phyloP scores from a whole-genome alignment of 2,888 invertebrate genomes.

The Mayetiola destructor region DNA sequence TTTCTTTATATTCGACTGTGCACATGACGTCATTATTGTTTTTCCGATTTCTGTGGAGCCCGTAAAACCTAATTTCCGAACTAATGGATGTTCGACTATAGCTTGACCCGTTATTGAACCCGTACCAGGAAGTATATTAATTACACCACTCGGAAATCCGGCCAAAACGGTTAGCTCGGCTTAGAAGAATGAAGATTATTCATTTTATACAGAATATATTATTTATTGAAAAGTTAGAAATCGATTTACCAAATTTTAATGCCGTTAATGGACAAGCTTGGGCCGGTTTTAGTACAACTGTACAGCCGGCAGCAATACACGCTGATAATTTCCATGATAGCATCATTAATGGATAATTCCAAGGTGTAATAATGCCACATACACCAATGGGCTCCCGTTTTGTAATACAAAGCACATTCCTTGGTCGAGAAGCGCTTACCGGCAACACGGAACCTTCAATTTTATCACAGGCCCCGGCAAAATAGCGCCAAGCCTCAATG shows the following conservation, averaged over 20 bases:
- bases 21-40: constrained; percentile 82
- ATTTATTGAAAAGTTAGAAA: too few relatives aligned
- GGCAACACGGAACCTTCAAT: constrained; percentile 86
- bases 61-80: constrained; percentile 90
- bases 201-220: too few relatives aligned
- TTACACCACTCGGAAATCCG: constrained; percentile 89
- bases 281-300: constrained; percentile 91
- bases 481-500: constrained; percentile 91
- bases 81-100: constrained; percentile 66
- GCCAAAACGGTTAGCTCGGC: constrained; percentile 79
- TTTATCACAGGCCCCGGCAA: constrained; percentile 94
- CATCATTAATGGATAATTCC: constrained; percentile 99
- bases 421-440: constrained; percentile 81
- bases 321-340: constrained; percentile 98
- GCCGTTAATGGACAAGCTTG: constrained; percentile 86
- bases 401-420: constrained; percentile 76
- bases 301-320: constrained; percentile 90
- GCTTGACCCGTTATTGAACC: constrained; percentile 73
- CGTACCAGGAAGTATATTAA: constrained; percentile 81
- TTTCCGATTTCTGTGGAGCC: constrained; percentile 84
- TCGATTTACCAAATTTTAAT: constrained; percentile 83
- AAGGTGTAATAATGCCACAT: constrained; percentile 84
- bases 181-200: too few relatives aligned
- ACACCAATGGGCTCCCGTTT: constrained; percentile 87
- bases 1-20: constrained; percentile 83